Evolutionary conservation across 92 coral and sea anemone species (phyloP).

Genomic region (Epizoanthus stellaris): DNA sequence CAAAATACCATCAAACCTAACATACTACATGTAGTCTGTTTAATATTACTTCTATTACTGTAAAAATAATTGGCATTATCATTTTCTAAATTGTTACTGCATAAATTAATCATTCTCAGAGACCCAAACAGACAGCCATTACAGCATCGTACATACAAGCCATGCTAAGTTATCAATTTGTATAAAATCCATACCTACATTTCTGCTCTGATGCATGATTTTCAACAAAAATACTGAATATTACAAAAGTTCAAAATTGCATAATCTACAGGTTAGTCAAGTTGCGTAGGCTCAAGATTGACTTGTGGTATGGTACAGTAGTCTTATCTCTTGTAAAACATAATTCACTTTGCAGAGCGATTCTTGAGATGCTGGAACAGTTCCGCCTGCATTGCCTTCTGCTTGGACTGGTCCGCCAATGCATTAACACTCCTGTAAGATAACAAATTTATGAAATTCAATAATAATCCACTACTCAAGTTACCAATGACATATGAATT

Average conservation of each 20-base stretch:
- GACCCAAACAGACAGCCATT: background rate
- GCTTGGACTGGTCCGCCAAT: slow-evolving; percentile 81
- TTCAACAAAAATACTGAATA: slow-evolving; percentile 45
- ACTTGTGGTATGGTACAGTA: slow-evolving; percentile 26
- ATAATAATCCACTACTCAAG: background rate
- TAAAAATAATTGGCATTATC: background rate
- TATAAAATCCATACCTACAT: slow-evolving; percentile 38
- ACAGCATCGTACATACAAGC: background rate
- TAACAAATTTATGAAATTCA: background rate
- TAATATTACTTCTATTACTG: too few species aligned
- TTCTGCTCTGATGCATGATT: slow-evolving; percentile 9
- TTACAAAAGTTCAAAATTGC: slow-evolving; percentile 22
- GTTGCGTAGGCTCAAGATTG: slow-evolving; percentile 19
- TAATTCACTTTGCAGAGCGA: slow-evolving; percentile 51
- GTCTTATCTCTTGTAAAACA: background rate
- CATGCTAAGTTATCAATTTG: slow-evolving; percentile 14
- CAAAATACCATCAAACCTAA: background rate
- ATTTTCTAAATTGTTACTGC: slow-evolving; percentile 14
- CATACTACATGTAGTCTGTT: too few species aligned
- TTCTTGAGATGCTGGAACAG: slow-evolving; percentile 88
- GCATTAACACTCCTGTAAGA: slow-evolving; percentile 85
- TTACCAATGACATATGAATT: too few species aligned
- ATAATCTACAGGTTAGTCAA: background rate
- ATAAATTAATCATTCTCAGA: slow-evolving; percentile 1
- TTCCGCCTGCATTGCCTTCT: slow-evolving; percentile 90